phyloP scores from a whole-genome alignment of 2,797 vertebrate species.

The Lagodon rhomboides region DNA sequence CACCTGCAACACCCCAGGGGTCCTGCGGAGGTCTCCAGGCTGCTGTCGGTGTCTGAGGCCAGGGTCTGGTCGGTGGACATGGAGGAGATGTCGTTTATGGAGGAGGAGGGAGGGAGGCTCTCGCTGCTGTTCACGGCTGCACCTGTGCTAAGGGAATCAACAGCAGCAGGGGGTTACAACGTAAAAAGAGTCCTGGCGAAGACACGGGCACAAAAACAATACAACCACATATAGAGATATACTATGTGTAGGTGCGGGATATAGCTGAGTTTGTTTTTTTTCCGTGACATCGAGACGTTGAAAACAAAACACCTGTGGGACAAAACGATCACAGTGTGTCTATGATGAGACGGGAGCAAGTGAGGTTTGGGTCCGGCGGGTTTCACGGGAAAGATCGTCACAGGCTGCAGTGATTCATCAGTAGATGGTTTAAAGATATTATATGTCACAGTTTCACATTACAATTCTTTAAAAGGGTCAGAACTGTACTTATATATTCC shows the following conservation, averaged over 20 bases:
- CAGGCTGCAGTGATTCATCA: slow-evolving; percentile 12
- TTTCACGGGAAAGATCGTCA: slow-evolving; percentile 36
- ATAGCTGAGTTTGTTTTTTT: neutral
- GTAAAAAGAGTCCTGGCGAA: slow-evolving; percentile 68
- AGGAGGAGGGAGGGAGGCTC: slow-evolving; percentile 98
- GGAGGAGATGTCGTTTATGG: slow-evolving; percentile 99
- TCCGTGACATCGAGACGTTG: slow-evolving; percentile 19
- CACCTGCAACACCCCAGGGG: slow-evolving; percentile 99
- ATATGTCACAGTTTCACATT: no score
- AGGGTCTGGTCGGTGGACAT: slow-evolving; percentile 99
- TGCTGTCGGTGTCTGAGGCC: slow-evolving; percentile 99
- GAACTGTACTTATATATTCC: no score
- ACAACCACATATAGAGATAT: slow-evolving; percentile 19
- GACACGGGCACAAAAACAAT: slow-evolving; percentile 38
- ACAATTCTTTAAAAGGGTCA: no score
- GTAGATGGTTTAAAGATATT: neutral
- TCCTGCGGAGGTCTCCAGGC: slow-evolving; percentile 99
- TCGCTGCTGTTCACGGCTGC: slow-evolving; percentile 99
- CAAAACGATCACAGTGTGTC: slow-evolving; percentile 53
- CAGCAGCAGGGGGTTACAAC: slow-evolving; percentile 93
- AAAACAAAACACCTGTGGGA: slow-evolving; percentile 51
- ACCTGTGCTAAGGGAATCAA: slow-evolving; percentile 99
- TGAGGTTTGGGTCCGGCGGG: slow-evolving; percentile 60
- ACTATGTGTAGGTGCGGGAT: slow-evolving; percentile 4
- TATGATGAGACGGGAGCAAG: slow-evolving; percentile 42